phyloP scores from a whole-genome alignment of 2,888 invertebrate genomes.

The Epistrophe eligans region DNA sequence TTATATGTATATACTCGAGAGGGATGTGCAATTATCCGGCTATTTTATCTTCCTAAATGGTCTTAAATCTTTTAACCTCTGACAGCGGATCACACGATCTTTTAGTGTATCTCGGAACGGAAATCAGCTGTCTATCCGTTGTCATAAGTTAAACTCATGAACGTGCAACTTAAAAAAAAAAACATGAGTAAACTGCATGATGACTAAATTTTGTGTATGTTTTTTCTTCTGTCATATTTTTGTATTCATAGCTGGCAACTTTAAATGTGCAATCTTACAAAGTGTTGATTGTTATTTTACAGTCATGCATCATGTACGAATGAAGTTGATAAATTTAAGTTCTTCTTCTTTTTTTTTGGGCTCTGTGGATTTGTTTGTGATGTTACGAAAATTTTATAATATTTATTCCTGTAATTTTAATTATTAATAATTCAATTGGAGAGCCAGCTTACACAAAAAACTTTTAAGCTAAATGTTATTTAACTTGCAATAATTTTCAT shows the following conservation, averaged over 20 bases:
- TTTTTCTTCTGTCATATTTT: background rate
- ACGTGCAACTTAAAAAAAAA: conserved; percentile 38
- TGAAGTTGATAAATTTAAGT: conserved; percentile 7
- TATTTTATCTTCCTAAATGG: conserved; percentile 54
- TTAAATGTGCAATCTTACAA: conserved; percentile 38
- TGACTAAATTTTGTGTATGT: conserved; percentile 42
- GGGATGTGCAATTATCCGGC: conserved; percentile 63
- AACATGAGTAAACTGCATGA: conserved; percentile 23
- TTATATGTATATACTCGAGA: conserved; percentile 17
- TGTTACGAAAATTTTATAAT: background rate
- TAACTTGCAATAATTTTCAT: background rate
- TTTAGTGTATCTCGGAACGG: conserved; percentile 49
- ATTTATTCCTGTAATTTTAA: background rate
- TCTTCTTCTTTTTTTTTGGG: background rate
- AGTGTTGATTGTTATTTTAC: conserved; percentile 48
- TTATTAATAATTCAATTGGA: background rate
- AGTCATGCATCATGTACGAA: conserved; percentile 18
- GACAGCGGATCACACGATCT: conserved; percentile 60
- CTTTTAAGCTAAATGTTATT: background rate
- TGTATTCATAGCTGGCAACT: conserved; percentile 32
- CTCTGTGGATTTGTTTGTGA: background rate
- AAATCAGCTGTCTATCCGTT: conserved; percentile 55
- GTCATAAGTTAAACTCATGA: conserved; percentile 48
- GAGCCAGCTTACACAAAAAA: background rate
- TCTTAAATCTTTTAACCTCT: conserved; percentile 60